Conservation (phyloP, 2,797 vertebrate species). For the Geotrypetes seraphini region DNA sequence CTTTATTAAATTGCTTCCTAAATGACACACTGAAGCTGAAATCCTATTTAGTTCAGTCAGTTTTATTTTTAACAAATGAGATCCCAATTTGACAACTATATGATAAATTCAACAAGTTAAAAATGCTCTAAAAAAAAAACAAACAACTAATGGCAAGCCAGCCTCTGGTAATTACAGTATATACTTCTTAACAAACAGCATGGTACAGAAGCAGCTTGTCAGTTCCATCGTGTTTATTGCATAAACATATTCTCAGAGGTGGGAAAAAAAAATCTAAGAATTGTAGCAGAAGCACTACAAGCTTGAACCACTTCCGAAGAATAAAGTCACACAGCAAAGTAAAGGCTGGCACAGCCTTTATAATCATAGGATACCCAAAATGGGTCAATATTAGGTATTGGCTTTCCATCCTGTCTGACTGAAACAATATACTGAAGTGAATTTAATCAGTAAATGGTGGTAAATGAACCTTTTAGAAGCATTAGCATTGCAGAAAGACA, state of each 20-base stretch:
- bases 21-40: too few relatives aligned
- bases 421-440: constrained; percentile 74
- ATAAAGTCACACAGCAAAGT: constrained; percentile 34
- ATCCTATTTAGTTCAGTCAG: not conserved
- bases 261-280: constrained; percentile 28
- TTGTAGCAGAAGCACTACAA: constrained; percentile 18
- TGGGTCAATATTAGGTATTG: constrained; percentile 69
- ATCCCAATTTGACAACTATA: not conserved
- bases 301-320: constrained; percentile 33
- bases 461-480: constrained; percentile 69
- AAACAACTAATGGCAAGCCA: not conserved
- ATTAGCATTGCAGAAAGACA: constrained; percentile 58
- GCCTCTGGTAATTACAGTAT: not conserved
- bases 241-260: constrained; percentile 14
- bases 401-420: constrained; percentile 63
- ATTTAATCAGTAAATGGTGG: constrained; percentile 78
- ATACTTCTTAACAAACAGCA: not conserved
- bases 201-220: constrained; percentile 13
- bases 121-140: constrained; percentile 7
- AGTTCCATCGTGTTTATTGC: constrained; percentile 19
- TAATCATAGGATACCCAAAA: constrained; percentile 57
- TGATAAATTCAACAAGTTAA: not conserved
- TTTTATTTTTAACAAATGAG: not conserved
- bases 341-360: constrained; percentile 22
- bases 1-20: too few relatives aligned